Conservation (phyloP, 1,140 invertebrate species). For the Pachypsylla venusta region DNA sequence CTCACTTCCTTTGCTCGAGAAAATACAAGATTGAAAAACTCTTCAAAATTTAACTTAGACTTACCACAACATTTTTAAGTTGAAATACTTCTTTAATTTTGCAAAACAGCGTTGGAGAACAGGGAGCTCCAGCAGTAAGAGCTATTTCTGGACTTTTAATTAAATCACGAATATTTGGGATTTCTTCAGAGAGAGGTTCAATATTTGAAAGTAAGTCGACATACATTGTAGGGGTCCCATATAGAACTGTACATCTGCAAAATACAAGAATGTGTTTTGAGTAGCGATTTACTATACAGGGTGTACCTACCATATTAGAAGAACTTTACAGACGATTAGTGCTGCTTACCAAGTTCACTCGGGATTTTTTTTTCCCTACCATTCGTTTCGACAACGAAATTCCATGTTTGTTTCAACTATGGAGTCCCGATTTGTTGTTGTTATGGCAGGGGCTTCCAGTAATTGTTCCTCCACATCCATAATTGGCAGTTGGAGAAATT, state of each 20-base stretch:
- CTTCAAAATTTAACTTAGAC: conserved; percentile 13
- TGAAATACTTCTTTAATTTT: conserved; percentile 37
- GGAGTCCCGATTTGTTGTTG: no score
- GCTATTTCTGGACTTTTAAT: conserved; percentile 34
- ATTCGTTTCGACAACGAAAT: no score
- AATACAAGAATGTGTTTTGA: not conserved
- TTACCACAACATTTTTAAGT: conserved; percentile 21
- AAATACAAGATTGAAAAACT: conserved; percentile 14
- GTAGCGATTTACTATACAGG: no score
- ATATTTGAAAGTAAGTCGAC: conserved; percentile 46
- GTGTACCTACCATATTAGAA: no score
- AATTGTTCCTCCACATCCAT: no score
- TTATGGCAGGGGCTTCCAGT: no score
- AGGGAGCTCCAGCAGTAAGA: conserved; percentile 57
- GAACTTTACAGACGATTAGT: no score
- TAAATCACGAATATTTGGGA: not conserved
- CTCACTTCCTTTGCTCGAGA: no score
- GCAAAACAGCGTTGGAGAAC: conserved; percentile 51
- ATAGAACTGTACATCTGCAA: conserved; percentile 53
- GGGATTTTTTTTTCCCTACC: no score
- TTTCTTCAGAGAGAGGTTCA: conserved; percentile 10
- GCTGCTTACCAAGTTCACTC: no score
- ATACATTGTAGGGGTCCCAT: conserved; percentile 95
- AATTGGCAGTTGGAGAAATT: no score
- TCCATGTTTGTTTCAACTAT: no score